Evolutionary conservation across 1,140 invertebrate genomes (phyloP).

Genomic region (Lordiphosa stackelbergi): DNA sequence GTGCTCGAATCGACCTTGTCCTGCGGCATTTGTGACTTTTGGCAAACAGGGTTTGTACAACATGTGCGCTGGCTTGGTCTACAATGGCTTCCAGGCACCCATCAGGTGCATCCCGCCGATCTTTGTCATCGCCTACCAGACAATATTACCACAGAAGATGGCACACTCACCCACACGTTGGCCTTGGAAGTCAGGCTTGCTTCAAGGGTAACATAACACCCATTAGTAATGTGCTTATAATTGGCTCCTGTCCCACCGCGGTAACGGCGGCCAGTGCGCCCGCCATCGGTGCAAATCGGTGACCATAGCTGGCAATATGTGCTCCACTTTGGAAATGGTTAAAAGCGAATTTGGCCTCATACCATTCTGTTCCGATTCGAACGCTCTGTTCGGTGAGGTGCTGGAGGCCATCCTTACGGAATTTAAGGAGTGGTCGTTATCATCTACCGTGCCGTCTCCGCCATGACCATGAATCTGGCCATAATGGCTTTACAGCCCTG

Average conservation of each 20-base stretch:
- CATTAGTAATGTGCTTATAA: conserved; percentile 55
- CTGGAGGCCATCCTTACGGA: conserved; percentile 43
- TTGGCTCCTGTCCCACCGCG: conserved; percentile 51
- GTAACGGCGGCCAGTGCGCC: conserved; percentile 52
- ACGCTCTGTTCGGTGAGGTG: conserved; percentile 32
- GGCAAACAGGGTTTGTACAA: conserved; percentile 63
- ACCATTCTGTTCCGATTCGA: conserved; percentile 41
- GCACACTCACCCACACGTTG: conserved; percentile 50
- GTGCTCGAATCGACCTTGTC: conserved; percentile 62
- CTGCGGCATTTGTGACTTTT: conserved; percentile 62
- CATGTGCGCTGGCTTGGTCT: conserved; percentile 52
- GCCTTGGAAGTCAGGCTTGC: conserved; percentile 64
- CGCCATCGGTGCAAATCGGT: conserved; percentile 59
- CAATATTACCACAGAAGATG: conserved; percentile 47
- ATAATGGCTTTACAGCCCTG: conserved; percentile 61
- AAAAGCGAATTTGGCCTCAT: conserved; percentile 32
- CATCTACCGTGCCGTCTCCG: conserved; percentile 57
- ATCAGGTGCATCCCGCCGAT: conserved; percentile 61
- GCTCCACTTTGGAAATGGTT: conserved; percentile 22
- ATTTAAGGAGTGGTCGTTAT: conserved; percentile 55
- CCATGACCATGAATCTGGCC: conserved; percentile 63
- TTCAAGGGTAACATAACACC: conserved; percentile 55
- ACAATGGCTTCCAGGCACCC: conserved; percentile 54
- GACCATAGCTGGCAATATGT: conserved; percentile 36
- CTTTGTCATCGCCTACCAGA: conserved; percentile 57